Conservation (phyloP, 2,113 vertebrate species). For the Nesogale talazaci region DNA sequence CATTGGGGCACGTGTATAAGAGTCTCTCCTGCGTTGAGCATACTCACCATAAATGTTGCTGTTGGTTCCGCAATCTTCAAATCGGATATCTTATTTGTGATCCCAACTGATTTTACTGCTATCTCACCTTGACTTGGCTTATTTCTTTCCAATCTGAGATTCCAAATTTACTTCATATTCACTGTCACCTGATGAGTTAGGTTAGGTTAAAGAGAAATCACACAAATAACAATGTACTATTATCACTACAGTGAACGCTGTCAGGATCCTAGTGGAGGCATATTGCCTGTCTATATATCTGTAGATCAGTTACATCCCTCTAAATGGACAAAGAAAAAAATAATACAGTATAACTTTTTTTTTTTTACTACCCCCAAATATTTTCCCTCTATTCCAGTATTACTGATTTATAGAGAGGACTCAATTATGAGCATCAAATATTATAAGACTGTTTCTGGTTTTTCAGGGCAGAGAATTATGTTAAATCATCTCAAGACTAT, state of each 20-base stretch:
- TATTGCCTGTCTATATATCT: not conserved
- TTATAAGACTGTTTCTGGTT: constrained; percentile 38
- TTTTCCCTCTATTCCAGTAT: not conserved
- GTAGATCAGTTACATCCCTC: no score
- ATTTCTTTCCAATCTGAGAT: not conserved
- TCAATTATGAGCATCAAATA: not conserved
- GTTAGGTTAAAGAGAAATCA: no score
- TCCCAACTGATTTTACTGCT: constrained; percentile 26
- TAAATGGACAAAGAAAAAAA: not conserved
- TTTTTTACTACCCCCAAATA: not conserved
- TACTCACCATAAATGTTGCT: not conserved
- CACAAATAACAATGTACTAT: not conserved
- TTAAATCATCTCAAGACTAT: not conserved
- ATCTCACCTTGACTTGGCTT: not conserved
- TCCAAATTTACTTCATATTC: not conserved
- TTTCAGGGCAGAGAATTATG: not conserved
- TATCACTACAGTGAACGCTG: not conserved
- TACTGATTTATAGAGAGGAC: constrained; percentile 8
- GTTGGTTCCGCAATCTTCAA: not conserved
- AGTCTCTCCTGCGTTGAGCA: not conserved
- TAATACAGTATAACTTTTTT: not conserved
- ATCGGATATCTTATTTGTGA: not conserved
- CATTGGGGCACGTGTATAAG: not conserved
- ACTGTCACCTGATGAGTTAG: not conserved
- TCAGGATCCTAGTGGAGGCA: not conserved